Evolutionary conservation across 2,888 invertebrate species (phyloP), one percentile per base, ranked within the genome.

Genomic region (Aelia acuminata): DNA sequence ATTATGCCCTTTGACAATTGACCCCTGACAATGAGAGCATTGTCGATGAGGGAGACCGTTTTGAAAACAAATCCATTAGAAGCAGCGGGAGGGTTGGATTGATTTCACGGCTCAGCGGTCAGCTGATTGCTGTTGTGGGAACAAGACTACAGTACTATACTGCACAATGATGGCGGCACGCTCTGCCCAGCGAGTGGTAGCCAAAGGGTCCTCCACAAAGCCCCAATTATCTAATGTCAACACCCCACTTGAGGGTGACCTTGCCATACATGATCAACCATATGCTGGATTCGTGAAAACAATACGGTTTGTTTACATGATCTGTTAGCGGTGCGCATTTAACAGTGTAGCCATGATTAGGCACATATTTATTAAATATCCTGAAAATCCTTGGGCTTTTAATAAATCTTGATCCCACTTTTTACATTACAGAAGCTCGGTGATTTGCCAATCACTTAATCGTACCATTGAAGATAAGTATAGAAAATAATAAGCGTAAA

Each of bases 101-200:
- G 50, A 85, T 85, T 85, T 85, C 53, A 50, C 35, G 53, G 57
- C 50, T 53, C 57, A n/a, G 50, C 31, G 85, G 57, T 85, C 85
- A 85, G 85, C 50, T 85, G 85, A 85, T 85, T 50, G 57, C 53
- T 85, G 57, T 85, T 53, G 57, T 85, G 57, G 85, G 85, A 85
- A 85, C 85, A 85, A 85, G 85, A 39, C 3, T 22, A 3, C 31
- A 11, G 18, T 43, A n/a, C n/a, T n/a, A n/a, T n/a, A n/a, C 43
- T 22, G 43, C n/a, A 80, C 80, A 80, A 80, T 80, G 80, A 80
- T 43, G 39, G 75, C 43, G 80, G 75, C 80, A 80, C 80, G 80
- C 80, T 80, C 35, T 39, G 80, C 80, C 43, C 80, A 80, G 80
- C 43, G 43, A 80, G 80, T 47, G 80, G 80, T 80, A 47, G 43